phyloP scores from a whole-genome alignment of 2,113 vertebrate species.

The Perognathus longimembris region DNA sequence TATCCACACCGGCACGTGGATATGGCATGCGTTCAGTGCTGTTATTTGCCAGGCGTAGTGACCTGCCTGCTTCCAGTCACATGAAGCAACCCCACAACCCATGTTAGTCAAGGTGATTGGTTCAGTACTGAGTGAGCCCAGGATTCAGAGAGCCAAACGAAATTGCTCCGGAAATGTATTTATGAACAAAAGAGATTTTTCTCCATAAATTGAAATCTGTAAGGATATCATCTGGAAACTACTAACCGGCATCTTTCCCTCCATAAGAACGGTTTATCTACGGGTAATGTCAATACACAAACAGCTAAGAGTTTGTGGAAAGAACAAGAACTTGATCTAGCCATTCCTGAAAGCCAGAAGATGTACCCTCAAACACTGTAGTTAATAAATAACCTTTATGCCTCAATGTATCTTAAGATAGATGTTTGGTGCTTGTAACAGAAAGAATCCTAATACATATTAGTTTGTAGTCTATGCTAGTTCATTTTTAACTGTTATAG shows the following conservation, averaged over 20 bases:
- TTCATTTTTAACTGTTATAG: neutral
- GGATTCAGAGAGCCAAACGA: neutral
- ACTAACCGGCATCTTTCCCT: neutral
- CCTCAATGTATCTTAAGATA: slow-evolving; percentile 44
- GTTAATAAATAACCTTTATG: neutral
- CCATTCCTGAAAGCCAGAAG: neutral
- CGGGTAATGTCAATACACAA: neutral
- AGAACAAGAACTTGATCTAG: neutral
- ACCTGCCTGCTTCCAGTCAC: neutral
- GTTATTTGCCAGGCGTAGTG: neutral
- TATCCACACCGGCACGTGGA: neutral
- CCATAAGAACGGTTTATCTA: neutral
- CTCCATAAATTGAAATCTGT: neutral
- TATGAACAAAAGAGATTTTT: neutral
- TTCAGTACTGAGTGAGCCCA: neutral
- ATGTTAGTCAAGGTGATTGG: neutral
- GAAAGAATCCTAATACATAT: neutral
- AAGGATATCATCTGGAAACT: neutral
- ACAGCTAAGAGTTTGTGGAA: neutral
- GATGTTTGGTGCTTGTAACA: neutral
- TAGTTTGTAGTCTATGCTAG: neutral
- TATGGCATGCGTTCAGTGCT: neutral
- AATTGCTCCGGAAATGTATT: slow-evolving; percentile 1
- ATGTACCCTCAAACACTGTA: neutral
- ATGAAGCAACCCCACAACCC: neutral